Evolutionary conservation across 2,113 vertebrate species (phyloP).

Genomic region (Gymnorhina tibicen): DNA sequence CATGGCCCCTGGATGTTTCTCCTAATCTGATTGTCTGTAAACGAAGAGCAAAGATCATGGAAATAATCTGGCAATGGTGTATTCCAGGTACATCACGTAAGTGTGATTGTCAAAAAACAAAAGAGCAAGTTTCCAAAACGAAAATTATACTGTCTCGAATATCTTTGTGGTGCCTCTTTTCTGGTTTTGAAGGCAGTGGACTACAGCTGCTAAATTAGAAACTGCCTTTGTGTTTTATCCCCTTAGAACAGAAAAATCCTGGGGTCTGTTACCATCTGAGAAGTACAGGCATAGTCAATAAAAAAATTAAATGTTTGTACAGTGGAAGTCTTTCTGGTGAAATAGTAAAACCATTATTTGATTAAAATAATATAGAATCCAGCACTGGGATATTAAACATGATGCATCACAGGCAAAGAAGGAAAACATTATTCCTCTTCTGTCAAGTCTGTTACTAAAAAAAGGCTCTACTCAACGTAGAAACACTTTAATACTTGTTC

Average conservation of each 20-base stretch:
- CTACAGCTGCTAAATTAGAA: neutral
- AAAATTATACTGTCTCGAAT: neutral
- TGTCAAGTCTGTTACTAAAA: neutral
- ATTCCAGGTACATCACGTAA: neutral
- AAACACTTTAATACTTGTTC: slow-evolving; percentile 7
- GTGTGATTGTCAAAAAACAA: neutral
- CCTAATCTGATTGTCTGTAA: neutral
- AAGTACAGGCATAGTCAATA: neutral
- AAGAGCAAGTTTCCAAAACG: neutral
- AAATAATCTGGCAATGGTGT: neutral
- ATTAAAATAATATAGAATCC: neutral
- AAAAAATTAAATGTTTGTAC: neutral
- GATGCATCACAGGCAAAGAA: neutral
- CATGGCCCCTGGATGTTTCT: neutral
- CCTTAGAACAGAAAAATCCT: neutral
- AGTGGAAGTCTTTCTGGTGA: neutral
- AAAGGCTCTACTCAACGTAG: neutral
- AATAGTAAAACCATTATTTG: neutral
- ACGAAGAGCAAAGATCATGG: neutral
- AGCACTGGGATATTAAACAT: neutral
- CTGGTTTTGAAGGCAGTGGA: neutral
- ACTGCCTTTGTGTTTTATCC: neutral
- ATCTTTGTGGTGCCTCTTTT: neutral
- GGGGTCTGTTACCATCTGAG: neutral
- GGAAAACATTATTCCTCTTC: neutral